These are phyloP conservation scores for Nyctalus aviator DNA, from an alignment of 2,797 vertebrate species.

Conservation along the genomic window DNA sequence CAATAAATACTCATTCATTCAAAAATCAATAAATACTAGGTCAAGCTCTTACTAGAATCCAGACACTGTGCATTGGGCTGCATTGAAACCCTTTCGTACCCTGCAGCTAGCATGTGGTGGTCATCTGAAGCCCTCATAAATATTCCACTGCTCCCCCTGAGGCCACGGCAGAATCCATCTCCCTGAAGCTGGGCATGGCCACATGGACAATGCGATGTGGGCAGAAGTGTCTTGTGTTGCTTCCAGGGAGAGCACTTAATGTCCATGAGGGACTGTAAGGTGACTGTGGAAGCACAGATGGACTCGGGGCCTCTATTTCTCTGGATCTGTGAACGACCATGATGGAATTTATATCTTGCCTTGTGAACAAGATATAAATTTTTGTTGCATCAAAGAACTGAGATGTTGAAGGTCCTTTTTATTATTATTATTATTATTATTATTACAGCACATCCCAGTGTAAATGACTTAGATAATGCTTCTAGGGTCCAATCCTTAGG, in stretches of 20 bases:
- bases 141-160: not conserved
- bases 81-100: not conserved
- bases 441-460: not conserved
- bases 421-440: not conserved
- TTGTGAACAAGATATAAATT: not conserved
- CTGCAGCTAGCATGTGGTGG: not conserved
- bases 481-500: not conserved
- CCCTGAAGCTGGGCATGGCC: not conserved
- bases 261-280: not conserved
- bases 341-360: too few species aligned
- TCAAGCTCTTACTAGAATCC: not conserved
- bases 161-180: not conserved
- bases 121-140: not conserved
- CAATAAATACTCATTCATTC: not conserved
- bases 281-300: not conserved
- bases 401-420: not conserved
- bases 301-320: not conserved
- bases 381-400: not conserved
- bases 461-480: not conserved
- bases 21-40: not conserved
- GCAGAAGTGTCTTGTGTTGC: not conserved
- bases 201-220: not conserved
- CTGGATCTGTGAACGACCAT: not conserved
- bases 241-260: not conserved
- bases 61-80: not conserved